These are phyloP conservation scores for Colostygia pectinataria DNA, from an alignment of 2,888 invertebrate genomes.

Conservation along the genomic window DNA sequence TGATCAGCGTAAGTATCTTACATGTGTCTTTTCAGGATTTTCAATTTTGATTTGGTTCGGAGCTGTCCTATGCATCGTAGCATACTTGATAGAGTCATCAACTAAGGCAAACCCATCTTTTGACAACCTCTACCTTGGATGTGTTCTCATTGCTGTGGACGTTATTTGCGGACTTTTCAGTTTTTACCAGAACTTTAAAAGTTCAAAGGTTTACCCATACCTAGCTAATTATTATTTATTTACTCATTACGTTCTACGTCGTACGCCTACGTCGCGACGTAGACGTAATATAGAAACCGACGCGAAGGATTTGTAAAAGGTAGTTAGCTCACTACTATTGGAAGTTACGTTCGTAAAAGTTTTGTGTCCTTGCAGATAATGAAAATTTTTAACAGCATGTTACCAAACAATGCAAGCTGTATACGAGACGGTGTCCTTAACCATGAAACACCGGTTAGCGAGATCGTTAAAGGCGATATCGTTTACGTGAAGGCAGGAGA, in stretches of 20 bases:
- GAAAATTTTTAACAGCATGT: constrained; percentile 99
- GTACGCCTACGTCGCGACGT: too few species aligned
- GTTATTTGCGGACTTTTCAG: constrained; percentile 98
- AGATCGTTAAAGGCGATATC: constrained; percentile 97
- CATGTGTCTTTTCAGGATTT: constrained; percentile 84
- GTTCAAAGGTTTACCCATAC: constrained; percentile 83
- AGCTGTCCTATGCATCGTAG: constrained; percentile 86
- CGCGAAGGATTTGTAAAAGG: too few species aligned
- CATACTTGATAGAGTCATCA: constrained; percentile 84
- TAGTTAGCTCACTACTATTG: too few species aligned
- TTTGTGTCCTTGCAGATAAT: too few species aligned
- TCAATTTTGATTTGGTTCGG: constrained; percentile 91
- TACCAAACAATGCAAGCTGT: constrained; percentile 94
- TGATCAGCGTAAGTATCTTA: too few species aligned
- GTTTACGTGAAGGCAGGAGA: constrained; percentile 95
- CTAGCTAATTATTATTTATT: too few species aligned
- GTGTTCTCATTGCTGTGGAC: constrained; percentile 95
- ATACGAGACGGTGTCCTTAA: constrained; percentile 92
- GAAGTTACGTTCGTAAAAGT: too few species aligned
- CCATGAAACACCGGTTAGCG: constrained; percentile 91
- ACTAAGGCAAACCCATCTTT: constrained; percentile 94
- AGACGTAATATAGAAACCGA: too few species aligned
- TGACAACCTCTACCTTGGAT: constrained; percentile 97
- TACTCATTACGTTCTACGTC: too few species aligned
- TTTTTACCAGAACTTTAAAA: constrained; percentile 98